A percentile compares a stretch with the other conserved stretches of the same genome.
phyloP scores from a whole-genome alignment of 2,113 vertebrate genomes.

The Rhea pennata region DNA sequence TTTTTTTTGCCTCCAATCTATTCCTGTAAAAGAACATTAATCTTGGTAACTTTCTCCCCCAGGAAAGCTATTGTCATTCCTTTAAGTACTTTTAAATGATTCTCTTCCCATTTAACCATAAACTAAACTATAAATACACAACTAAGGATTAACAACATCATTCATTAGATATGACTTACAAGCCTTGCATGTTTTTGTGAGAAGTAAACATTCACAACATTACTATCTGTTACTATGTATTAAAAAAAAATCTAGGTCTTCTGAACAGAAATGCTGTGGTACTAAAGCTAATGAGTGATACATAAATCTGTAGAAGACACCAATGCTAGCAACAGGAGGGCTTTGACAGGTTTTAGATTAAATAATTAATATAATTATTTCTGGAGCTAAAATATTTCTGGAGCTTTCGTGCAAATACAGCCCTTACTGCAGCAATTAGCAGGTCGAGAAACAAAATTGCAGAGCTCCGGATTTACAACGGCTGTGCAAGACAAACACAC shows the following conservation, averaged over 20 bases:
- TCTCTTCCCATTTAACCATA: neutral
- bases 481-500: neutral
- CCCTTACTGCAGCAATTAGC: neutral
- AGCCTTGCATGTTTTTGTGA: neutral
- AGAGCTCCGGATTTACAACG: neutral
- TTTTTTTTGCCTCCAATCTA: neutral
- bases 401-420: neutral
- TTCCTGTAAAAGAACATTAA: neutral
- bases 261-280: neutral
- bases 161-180: neutral
- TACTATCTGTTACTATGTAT: neutral
- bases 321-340: neutral
- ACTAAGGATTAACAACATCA: neutral
- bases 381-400: neutral
- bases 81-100: neutral
- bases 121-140: conserved; percentile 46
- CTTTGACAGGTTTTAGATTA: neutral
- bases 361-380: neutral
- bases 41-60: neutral
- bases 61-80: conserved; percentile 25
- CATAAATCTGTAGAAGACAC: neutral
- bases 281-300: neutral
- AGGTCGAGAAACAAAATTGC: neutral
- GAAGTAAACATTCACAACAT: neutral
- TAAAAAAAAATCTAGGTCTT: neutral